Conservation (phyloP, 53 echinoderm and acorn worm genomes). For the Holothuria leucospilota region DNA sequence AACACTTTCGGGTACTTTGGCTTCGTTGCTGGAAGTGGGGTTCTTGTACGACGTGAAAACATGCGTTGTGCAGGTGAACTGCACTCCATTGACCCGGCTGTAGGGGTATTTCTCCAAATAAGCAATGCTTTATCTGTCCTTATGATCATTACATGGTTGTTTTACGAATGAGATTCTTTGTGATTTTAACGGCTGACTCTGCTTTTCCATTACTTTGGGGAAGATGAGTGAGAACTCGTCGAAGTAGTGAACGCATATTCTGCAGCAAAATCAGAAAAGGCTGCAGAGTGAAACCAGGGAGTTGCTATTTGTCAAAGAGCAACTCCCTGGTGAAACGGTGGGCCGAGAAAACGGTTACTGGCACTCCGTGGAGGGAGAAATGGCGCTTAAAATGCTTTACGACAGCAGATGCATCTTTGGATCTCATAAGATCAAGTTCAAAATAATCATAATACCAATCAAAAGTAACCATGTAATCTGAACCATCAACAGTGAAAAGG, state of each 20-base stretch:
- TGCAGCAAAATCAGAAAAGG: constrained; percentile 15
- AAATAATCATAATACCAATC: constrained; percentile 62
- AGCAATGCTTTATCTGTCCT: constrained; percentile 50
- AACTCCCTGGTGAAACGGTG: too few relatives aligned
- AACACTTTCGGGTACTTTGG: constrained; percentile 6
- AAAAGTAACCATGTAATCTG: constrained; percentile 30
- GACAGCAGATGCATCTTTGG: constrained; percentile 44
- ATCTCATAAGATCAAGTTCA: constrained; percentile 28
- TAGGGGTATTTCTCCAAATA: constrained; percentile 58
- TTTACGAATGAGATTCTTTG: constrained; percentile 48
- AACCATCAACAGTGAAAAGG: constrained; percentile 49
- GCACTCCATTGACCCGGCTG: constrained; percentile 21
- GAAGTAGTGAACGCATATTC: constrained; percentile 38
- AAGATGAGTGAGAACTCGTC: constrained; percentile 33
- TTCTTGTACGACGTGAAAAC: constrained; percentile 50
- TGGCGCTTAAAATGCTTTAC: constrained; percentile 48
- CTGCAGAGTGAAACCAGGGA: constrained; percentile 37
- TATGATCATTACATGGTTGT: constrained; percentile 34
- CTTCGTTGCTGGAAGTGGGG: background rate
- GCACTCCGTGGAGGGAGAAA: constrained; percentile 51
- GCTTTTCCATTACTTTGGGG: constrained; percentile 56
- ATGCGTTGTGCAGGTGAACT: constrained; percentile 58
- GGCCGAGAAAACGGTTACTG: constrained; percentile 31
- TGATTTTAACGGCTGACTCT: constrained; percentile 55
- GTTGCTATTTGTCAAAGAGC: too few relatives aligned